Evolutionary conservation across 2,113 vertebrate genomes (phyloP).

Genomic region (Paradoxurus hermaphroditus): DNA sequence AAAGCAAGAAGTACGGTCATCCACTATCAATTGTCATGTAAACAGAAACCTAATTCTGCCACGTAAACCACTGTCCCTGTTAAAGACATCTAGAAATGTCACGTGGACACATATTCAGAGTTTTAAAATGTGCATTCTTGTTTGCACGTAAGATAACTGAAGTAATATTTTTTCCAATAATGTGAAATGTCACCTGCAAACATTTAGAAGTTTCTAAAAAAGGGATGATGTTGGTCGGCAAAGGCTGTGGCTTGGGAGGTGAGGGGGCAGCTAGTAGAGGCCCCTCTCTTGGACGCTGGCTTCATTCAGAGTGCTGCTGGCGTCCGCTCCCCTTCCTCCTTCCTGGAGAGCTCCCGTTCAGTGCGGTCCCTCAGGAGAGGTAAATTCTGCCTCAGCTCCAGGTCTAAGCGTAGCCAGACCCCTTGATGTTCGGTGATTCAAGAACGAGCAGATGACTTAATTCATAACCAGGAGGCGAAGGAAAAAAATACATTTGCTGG

Average conservation of each 20-base stretch:
- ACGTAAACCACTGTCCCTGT: neutral
- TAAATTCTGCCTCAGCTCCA: neutral
- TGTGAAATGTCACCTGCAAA: neutral
- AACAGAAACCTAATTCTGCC: neutral
- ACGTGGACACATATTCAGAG: neutral
- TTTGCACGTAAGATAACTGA: neutral
- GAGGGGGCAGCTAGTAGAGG: neutral
- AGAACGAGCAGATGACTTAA: neutral
- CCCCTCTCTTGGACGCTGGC: neutral
- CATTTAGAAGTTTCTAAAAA: neutral
- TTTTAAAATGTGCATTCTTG: neutral
- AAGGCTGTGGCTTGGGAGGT: neutral
- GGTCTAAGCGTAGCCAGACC: neutral
- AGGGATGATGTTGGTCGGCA: neutral
- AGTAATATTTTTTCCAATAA: neutral
- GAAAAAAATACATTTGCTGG: neutral
- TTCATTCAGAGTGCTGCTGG: neutral
- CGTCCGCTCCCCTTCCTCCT: neutral
- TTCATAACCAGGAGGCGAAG: neutral
- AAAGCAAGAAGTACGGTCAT: neutral
- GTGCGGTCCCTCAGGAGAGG: neutral
- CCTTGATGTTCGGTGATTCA: neutral
- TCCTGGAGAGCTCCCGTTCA: neutral
- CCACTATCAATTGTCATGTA: no score
- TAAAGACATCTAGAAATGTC: neutral